Evolutionary conservation across 2,113 vertebrate genomes (phyloP), one percentile per base, ranked within the genome.

Genomic region (Polypterus senegalus): DNA sequence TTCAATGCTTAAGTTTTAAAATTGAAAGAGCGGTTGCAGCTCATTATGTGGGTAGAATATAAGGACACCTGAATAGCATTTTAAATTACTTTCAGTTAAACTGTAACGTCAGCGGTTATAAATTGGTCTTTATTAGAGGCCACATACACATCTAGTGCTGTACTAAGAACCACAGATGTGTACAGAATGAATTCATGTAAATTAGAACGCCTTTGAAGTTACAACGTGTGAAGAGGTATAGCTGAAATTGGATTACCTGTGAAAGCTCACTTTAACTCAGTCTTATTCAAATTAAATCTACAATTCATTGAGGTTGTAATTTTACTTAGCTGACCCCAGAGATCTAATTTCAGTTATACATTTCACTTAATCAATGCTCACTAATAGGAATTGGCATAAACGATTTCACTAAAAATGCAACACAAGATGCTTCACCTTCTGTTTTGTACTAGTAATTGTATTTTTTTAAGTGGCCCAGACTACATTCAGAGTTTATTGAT

Each of bases 401-500:
- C 87, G 87, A 85, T 86, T 83, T 74, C 80, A 79, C 76, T 81
- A 83, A 82, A 67, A 83, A 82, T 65, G 81, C 79, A 84, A 79
- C 81, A 77, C 66, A 27, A 59, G 77, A 84, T 86, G 79, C 80
- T 85, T 81, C 79, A 81, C 82, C 76, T 75, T 77, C 69, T 81
- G 80, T 82, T 88, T 83, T 84, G 80, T 81, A 83, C 10, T 6
- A 5, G 81, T 87, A 84, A 90, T 88, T 89, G 81, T 80, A 81
- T 91, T 90, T 87, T 27, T 83, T 87, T 80, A 89, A 88, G 86
- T 77, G 77, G 66, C 76, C 74, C 76, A 86, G 74, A 77, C 87
- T 91, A 83, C 78, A 77, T 84, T 87, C 84, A 85, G 79, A 83
- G 81, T 73, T 78, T 83, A 92, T 89, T 89, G 88, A 91, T 92